Base-by-base conservation (phyloP, 2,113 vertebrate genomes). In the Varanus salvator region DNA sequence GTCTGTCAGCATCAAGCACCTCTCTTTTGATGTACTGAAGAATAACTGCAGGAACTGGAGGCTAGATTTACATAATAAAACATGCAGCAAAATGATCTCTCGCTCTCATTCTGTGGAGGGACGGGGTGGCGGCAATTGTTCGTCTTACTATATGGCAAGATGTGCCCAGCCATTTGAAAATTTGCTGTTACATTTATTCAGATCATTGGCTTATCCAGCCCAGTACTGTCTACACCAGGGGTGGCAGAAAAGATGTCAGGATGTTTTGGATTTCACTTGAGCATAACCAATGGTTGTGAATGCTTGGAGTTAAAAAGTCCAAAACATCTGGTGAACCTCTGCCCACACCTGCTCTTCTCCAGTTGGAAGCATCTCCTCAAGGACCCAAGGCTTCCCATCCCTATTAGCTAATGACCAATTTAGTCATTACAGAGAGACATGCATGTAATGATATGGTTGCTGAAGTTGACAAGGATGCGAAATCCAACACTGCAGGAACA, bases 61-160 rank as follows among this genome's bases (percentile, higher is more conserved):
- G 87, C 74, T 44, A 85, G 81, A 48, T 93, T 92, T 77, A 81
- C 50, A 75, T 92, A 92, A 84, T 87, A 94, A 92, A 89, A 50
- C 91, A 81, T 44, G n/a, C 21, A 38, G 81, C 57, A 44, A 8
- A 31, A 81, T 7, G 48, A 2, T 48, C 6, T 76, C n/a, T 68
- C 38, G 44, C 8, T 48, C 29, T 69, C 86, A 89, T 89, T 44
- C 38, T 44, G 38, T 44, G 38, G 38, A 44, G 38, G 38, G 38
- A 44, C 38, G 38, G 38, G 38, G 38, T 44, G 38, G 38, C 38
- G 38, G 38, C 38, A 44, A 44, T 89, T 91, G 93, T 88, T 85
- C 57, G 29, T 80, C 87, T 86, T 93, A 80, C 21, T 44, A 80
- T 12, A 34, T 38, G 60, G 11, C 14, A 75, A 44, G 52, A 80